Percentiles rank a stretch among this genome's conserved stretches.
These are phyloP conservation scores for Harpalus rufipes DNA, from an alignment of 2,888 invertebrate genomes.

Conservation along the genomic window DNA sequence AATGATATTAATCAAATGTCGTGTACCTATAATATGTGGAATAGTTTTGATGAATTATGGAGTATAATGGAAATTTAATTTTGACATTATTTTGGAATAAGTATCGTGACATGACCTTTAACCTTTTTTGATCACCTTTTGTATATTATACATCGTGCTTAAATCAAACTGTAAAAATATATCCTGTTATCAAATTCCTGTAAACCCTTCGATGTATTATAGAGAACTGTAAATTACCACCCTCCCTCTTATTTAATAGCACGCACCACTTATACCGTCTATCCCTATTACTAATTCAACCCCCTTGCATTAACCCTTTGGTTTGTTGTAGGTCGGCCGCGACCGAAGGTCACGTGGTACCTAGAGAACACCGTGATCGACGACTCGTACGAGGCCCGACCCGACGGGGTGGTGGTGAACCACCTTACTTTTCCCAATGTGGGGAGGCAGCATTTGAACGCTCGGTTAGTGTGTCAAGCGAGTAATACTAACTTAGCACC, in stretches of 20 bases:
- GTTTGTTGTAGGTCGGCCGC: constrained; percentile 83
- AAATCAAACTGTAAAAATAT: no score
- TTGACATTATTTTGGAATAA: no score
- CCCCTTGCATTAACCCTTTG: constrained; percentile 40
- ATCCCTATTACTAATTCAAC: not conserved
- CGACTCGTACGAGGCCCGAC: constrained; percentile 86
- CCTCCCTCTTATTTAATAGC: not conserved
- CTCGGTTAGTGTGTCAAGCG: constrained; percentile 91
- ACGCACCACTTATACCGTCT: not conserved
- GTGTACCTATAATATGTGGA: no score
- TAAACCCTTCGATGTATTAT: no score
- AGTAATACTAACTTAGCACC: constrained; percentile 91
- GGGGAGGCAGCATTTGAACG: constrained; percentile 89
- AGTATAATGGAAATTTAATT: no score
- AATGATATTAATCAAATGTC: no score
- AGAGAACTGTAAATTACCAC: no score
- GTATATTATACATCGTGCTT: no score
- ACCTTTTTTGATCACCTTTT: no score
- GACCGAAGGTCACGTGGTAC: constrained; percentile 91
- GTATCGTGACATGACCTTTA: no score
- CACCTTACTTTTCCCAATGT: constrained; percentile 89
- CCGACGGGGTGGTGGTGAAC: constrained; percentile 87
- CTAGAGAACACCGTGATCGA: constrained; percentile 91
- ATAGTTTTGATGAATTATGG: no score
- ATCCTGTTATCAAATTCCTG: no score